Conservation (phyloP, 2,797 vertebrate genomes). For the Squalus acanthias region DNA sequence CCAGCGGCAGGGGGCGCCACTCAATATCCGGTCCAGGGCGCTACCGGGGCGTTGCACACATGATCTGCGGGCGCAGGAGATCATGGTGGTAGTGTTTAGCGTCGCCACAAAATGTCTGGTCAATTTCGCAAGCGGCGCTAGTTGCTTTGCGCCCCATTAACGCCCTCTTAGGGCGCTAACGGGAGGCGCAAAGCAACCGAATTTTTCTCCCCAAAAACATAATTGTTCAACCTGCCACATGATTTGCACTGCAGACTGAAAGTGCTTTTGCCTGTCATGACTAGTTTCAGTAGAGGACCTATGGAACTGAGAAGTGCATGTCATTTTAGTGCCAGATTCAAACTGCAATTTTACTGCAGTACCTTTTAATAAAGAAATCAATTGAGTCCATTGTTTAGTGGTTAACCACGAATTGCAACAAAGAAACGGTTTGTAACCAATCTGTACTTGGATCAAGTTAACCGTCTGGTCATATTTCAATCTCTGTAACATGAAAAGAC, state of each 20-base stretch:
- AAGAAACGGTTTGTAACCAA: neutral
- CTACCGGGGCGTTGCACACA: too few relatives aligned
- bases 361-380: neutral
- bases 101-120: too few relatives aligned
- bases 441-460: too few relatives aligned
- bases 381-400: neutral
- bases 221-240: neutral
- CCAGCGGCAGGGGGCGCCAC: too few relatives aligned
- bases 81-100: too few relatives aligned
- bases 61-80: too few relatives aligned
- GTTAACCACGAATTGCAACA: neutral
- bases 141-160: too few relatives aligned
- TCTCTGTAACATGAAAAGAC: neutral
- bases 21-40: too few relatives aligned
- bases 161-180: too few relatives aligned
- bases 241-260: neutral
- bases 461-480: neutral
- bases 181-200: too few relatives aligned
- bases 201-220: neutral
- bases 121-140: too few relatives aligned
- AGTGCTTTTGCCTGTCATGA: neutral
- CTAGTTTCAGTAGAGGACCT: neutral
- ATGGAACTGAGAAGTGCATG: neutral
- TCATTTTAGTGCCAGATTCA: neutral
- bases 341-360: neutral